Base-by-base conservation (phyloP, 2,888 invertebrate species). In the Congeria kusceri region DNA sequence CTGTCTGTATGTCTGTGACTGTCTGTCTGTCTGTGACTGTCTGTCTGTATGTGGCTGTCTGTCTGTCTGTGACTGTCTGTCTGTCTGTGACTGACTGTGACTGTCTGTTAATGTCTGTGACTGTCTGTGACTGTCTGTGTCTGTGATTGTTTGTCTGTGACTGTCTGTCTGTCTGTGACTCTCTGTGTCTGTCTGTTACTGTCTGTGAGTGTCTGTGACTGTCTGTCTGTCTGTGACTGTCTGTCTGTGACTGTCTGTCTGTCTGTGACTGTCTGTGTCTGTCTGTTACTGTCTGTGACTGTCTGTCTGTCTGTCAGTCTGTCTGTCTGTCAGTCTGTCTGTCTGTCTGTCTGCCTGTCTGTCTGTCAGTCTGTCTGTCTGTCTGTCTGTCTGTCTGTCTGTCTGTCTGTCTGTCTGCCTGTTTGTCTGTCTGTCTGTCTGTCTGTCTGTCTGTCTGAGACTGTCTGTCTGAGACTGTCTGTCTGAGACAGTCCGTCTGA, bases 111-210 rank as follows among this genome's bases (percentile, higher is more conserved):
- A n/a, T n/a, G n/a, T n/a, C n/a, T n/a, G n/a, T n/a, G n/a, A n/a
- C n/a, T n/a, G n/a, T n/a, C n/a, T n/a, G n/a, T n/a, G n/a, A n/a
- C 47, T 65, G 65, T 65, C 27, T 65, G 65, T 65, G 15, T 65
- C 47, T 65, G 11, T 47, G 28, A 46, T 13, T 47, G 49, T 65
- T 47, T 65, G 65, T 65, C 29, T 47, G 65, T 65, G 20, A 46
- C 29, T 65, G 47, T 65, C 29, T 65, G 65, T 65, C 20, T 65
- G 28, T 65, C 28, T 65, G 65, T 65, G 15, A 46, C 47, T 65
- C 47, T 65, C 47, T 65, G 5, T 47, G 49, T 65, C 29, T 65
- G 29, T 65, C 47, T 65, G n/a, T n/a, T n/a, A n/a, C n/a, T n/a
- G 32, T 53, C 53, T 62, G 63, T 62, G 5, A 29, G 63, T 62